Evolutionary conservation across 2,797 vertebrate genomes (phyloP).

Genomic region (Naso thynnoides): DNA sequence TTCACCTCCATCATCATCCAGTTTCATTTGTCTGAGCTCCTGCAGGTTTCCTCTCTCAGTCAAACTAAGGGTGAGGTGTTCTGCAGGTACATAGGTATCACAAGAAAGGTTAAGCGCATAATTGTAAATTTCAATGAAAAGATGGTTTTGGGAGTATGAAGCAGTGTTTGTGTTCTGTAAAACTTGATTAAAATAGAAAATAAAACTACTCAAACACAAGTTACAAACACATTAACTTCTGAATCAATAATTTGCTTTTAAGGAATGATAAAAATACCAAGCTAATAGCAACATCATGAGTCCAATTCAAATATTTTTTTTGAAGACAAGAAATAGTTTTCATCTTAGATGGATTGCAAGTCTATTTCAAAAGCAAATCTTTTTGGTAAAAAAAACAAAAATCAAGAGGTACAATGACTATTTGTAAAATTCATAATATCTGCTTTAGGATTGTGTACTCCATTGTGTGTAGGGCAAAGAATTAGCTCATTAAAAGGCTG

Average conservation of each 20-base stretch:
- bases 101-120: neutral
- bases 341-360: neutral
- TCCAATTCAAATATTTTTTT: neutral
- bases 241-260: neutral
- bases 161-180: neutral
- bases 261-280: neutral
- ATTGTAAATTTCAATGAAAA: neutral
- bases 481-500: conserved; percentile 9
- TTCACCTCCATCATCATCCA: conserved; percentile 4
- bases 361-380: neutral
- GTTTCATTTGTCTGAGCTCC: conserved; percentile 2
- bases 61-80: conserved; percentile 16
- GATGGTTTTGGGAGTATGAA: neutral
- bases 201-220: neutral
- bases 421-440: neutral
- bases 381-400: conserved; percentile 2
- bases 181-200: neutral
- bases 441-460: neutral
- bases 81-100: neutral
- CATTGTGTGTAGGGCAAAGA: neutral
- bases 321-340: neutral
- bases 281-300: neutral
- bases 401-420: neutral
- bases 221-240: neutral
- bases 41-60: neutral